Conservation (phyloP, 2,888 invertebrate species). For the Pseudococcus longispinus region DNA sequence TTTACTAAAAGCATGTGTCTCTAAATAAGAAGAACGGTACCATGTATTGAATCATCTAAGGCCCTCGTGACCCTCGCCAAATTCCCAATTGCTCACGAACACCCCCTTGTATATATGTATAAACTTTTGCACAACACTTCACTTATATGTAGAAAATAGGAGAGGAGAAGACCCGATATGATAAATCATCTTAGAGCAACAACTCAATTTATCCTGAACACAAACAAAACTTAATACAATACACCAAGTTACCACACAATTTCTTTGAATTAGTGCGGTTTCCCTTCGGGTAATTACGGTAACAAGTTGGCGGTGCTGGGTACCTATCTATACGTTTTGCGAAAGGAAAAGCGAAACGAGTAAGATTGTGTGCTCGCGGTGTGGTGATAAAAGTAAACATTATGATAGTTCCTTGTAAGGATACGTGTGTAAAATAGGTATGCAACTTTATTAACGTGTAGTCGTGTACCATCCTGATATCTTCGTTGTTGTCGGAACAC, state of each 20-base stretch:
- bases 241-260: conserved; percentile 38
- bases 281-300: not conserved
- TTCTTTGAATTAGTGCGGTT: conserved; percentile 37
- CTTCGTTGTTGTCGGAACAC: not conserved
- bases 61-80: not conserved
- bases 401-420: not conserved
- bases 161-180: not conserved
- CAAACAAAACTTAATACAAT: conserved; percentile 10
- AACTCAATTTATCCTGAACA: conserved; percentile 27
- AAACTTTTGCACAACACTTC: not conserved
- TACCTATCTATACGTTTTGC: not conserved
- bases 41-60: not conserved
- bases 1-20: conserved; percentile 6
- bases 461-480: not conserved
- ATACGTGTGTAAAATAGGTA: conserved; percentile 24
- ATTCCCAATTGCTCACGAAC: not conserved
- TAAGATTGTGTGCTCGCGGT: not conserved
- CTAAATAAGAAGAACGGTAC: not conserved
- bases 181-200: conserved; percentile 19
- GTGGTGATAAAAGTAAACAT: conserved; percentile 21
- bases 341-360: not conserved
- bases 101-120: not conserved
- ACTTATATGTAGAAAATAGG: not conserved
- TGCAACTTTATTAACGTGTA: conserved; percentile 37
- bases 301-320: not conserved